A percentile compares a stretch with the other conserved stretches of the same genome.
Evolutionary conservation across 2,113 vertebrate genomes (phyloP).

Genomic region (Hydropotes inermis): DNA sequence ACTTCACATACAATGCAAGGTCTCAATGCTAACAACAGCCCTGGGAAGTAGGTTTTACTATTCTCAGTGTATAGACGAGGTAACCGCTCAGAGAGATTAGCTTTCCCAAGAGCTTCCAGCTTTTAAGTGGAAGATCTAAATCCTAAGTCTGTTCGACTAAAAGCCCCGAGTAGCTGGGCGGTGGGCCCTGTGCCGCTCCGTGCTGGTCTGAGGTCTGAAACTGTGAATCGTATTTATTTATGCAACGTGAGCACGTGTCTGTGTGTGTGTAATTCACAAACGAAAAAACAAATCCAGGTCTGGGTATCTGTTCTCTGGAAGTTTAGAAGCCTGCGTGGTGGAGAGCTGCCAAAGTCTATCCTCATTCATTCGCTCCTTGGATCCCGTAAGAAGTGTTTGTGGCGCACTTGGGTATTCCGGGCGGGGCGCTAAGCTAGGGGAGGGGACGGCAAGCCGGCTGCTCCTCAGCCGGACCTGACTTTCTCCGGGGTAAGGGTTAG

Average conservation of each 20-base stretch:
- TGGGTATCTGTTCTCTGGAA: neutral
- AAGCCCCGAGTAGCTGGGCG: neutral
- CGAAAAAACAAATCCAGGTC: neutral
- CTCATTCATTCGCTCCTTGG: neutral
- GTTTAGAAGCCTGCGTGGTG: neutral
- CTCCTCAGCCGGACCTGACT: neutral
- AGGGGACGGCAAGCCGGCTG: neutral
- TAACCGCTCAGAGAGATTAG: neutral
- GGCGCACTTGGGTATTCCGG: neutral
- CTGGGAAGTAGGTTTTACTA: neutral
- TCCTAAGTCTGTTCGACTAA: neutral
- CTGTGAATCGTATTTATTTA: neutral
- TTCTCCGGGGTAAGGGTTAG: neutral
- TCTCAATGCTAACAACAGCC: neutral
- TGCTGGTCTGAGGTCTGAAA: neutral
- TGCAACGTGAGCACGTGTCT: neutral
- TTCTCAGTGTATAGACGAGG: slow-evolving; percentile 7
- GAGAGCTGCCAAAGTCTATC: neutral
- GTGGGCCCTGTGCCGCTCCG: neutral
- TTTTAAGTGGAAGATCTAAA: slow-evolving; percentile 23
- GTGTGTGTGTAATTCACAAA: neutral
- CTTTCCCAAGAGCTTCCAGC: neutral
- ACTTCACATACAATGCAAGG: neutral
- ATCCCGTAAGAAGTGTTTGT: neutral
- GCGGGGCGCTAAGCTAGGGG: neutral